These are phyloP conservation scores for Sebastes miniatus DNA, from an alignment of 2,797 vertebrate species.

Conservation along the genomic window DNA sequence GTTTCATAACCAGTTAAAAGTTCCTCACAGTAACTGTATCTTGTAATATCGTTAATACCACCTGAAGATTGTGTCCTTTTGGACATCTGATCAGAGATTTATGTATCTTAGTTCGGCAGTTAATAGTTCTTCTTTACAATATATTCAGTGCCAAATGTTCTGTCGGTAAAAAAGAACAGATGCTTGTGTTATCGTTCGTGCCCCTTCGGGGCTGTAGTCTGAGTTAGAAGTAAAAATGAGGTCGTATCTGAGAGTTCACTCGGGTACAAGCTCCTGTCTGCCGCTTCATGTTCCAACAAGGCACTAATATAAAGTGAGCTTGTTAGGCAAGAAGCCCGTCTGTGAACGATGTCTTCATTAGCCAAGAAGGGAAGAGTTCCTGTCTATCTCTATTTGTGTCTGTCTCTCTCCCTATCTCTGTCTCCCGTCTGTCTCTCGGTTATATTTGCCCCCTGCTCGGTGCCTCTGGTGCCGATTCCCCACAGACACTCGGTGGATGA, in stretches of 20 bases:
- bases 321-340: not conserved
- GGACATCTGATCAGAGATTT: not conserved
- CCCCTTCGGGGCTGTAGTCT: not conserved
- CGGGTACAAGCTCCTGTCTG: not conserved
- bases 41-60: not conserved
- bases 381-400: not conserved
- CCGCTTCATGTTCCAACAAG: not conserved
- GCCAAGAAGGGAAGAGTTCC: not conserved
- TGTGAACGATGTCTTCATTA: slow-evolving; percentile 5
- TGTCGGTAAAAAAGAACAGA: not conserved
- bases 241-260: not conserved
- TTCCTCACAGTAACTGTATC: not conserved
- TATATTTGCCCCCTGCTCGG: not conserved
- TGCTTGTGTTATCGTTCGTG: not conserved
- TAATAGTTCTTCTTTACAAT: not conserved
- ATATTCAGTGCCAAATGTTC: not conserved
- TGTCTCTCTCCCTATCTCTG: not conserved
- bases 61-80: not conserved
- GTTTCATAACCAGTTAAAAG: not conserved
- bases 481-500: slow-evolving; percentile 14
- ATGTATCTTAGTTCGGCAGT: not conserved
- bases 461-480: slow-evolving; percentile 7
- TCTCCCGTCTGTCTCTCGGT: not conserved
- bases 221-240: not conserved
- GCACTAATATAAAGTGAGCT: not conserved